phyloP scores from a whole-genome alignment of 1,140 invertebrate genomes.

The Branchinecta lynchi region DNA sequence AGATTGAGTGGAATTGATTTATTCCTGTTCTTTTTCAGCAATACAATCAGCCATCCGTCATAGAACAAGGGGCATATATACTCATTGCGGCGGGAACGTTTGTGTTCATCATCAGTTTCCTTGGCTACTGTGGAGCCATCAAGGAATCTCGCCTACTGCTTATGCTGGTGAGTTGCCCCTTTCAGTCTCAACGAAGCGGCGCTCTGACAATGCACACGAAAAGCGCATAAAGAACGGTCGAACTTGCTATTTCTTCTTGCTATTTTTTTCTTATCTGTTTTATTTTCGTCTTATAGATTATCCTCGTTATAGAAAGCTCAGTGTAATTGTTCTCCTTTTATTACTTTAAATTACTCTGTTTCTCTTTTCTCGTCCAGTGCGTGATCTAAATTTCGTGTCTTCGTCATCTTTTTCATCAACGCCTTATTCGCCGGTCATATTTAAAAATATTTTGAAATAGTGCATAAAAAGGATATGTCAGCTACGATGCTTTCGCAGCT shows the following conservation, averaged over 20 bases:
- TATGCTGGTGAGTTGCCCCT: slow-evolving; percentile 44
- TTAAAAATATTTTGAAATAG: too few species aligned
- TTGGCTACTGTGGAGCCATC: slow-evolving; percentile 71
- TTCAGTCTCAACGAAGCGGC: not conserved
- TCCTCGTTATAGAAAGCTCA: too few species aligned
- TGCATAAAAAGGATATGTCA: too few species aligned
- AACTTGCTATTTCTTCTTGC: not conserved
- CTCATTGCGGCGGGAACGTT: slow-evolving; percentile 59
- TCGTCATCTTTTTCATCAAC: too few species aligned
- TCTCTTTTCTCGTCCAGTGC: too few species aligned
- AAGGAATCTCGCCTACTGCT: slow-evolving; percentile 63
- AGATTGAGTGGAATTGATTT: too few species aligned
- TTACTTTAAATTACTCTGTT: too few species aligned
- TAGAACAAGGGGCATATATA: slow-evolving; percentile 45
- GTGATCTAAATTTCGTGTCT: too few species aligned
- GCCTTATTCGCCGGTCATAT: too few species aligned
- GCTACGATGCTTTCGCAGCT: too few species aligned
- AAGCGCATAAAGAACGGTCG: too few species aligned
- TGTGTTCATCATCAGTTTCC: slow-evolving; percentile 64
- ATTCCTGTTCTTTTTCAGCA: slow-evolving; percentile 30
- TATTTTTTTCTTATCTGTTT: slow-evolving; percentile 3
- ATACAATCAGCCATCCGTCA: slow-evolving; percentile 41
- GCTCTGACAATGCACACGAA: not conserved
- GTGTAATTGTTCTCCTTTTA: too few species aligned
- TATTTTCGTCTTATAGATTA: not conserved